Percentiles rank a stretch among this genome's conserved stretches.
Evolutionary conservation across 2,113 vertebrate species (phyloP).

Genomic region (Mystacornis crossleyi): DNA sequence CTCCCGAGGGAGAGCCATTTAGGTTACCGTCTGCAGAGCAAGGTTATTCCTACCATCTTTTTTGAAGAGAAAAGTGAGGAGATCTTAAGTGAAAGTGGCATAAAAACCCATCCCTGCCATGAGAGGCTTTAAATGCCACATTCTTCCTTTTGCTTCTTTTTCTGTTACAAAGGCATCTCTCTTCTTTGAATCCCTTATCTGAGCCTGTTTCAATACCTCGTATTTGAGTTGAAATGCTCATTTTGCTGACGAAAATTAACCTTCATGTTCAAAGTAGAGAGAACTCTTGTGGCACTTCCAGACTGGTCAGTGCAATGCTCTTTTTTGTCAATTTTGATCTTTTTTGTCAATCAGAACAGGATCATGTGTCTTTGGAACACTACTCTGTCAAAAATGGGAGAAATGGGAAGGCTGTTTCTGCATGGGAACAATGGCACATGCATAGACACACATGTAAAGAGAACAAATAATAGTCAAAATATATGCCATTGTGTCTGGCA

Average conservation of each 20-base stretch:
- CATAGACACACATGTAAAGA: neutral
- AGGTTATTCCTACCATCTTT: neutral
- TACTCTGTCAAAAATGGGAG: neutral
- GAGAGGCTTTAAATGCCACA: neutral
- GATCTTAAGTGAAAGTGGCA: neutral
- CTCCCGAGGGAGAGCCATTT: neutral
- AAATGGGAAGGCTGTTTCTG: neutral
- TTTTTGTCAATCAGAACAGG: neutral
- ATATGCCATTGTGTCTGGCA: neutral
- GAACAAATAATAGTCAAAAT: neutral
- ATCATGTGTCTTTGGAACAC: neutral
- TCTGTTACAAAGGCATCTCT: neutral
- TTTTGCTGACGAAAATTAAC: neutral
- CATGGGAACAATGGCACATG: neutral
- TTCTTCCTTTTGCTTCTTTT: neutral
- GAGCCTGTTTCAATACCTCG: neutral
- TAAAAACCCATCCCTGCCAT: neutral
- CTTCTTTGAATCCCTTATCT: neutral
- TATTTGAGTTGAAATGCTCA: neutral
- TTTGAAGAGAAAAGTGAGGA: neutral
- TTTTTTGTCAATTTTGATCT: too few species aligned
- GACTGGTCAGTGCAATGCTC: neutral
- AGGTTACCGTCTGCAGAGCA: neutral
- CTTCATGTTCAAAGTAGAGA: neutral
- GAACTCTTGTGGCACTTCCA: neutral